phyloP scores from a whole-genome alignment of 2,797 vertebrate genomes.

The Scolopax bukidnonensis region DNA sequence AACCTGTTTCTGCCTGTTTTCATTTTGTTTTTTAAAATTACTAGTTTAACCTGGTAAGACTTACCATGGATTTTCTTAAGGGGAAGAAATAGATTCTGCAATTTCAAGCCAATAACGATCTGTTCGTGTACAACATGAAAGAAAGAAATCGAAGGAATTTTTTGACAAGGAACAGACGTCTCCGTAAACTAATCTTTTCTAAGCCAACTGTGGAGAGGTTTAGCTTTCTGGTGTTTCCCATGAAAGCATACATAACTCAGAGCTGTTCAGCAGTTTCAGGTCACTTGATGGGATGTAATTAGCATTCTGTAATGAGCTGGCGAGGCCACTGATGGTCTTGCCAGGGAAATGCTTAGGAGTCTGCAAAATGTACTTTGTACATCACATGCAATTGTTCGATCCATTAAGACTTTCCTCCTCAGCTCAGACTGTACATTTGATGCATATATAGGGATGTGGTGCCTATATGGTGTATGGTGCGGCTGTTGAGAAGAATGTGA shows the following conservation, averaged over 20 bases:
- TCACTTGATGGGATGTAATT: slow-evolving; percentile 32
- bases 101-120: slow-evolving; percentile 54
- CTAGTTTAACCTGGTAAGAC: slow-evolving; percentile 33
- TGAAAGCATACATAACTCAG: not conserved
- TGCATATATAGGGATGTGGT: not conserved
- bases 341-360: slow-evolving; percentile 10
- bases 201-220: slow-evolving; percentile 18
- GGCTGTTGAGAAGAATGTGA: not conserved
- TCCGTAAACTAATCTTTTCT: slow-evolving; percentile 35
- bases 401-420: not conserved
- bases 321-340: not conserved
- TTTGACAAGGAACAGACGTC: slow-evolving; percentile 60
- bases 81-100: slow-evolving; percentile 59
- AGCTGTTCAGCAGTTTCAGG: slow-evolving; percentile 22
- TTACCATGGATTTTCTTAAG: slow-evolving; percentile 49
- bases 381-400: not conserved
- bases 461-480: not conserved
- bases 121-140: slow-evolving; percentile 24
- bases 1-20: slow-evolving; percentile 41
- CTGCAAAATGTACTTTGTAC: not conserved
- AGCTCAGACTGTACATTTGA: not conserved
- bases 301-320: slow-evolving; percentile 32
- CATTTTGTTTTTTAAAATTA: not conserved
- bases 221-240: slow-evolving; percentile 41
- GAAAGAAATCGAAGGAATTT: slow-evolving; percentile 54